Percentiles rank a stretch among this genome's conserved stretches.
phyloP scores from a whole-genome alignment of 2,888 invertebrate species.

The Drosophila yooni region DNA sequence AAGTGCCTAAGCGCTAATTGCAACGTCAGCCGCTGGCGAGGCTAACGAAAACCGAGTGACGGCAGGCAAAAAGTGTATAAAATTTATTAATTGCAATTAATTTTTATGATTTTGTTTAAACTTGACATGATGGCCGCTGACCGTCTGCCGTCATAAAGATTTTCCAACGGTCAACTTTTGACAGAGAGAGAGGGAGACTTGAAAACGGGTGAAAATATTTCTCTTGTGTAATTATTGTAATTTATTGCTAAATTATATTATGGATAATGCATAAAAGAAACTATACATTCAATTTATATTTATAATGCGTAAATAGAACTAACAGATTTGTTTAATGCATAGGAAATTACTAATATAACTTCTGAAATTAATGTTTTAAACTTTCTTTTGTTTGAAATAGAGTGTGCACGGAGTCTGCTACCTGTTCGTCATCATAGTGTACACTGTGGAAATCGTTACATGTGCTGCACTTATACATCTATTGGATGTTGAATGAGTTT shows the following conservation, averaged over 20 bases:
- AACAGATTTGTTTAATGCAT: neutral
- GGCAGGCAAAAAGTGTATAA: slow-evolving; percentile 16
- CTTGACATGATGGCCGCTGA: slow-evolving; percentile 11
- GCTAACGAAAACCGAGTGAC: slow-evolving; percentile 16
- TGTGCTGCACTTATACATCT: slow-evolving; percentile 4
- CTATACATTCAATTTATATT: neutral
- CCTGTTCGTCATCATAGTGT: neutral
- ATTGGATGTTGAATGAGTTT: slow-evolving; percentile 17
- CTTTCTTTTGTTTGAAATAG: neutral
- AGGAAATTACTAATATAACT: neutral
- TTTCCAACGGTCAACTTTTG: slow-evolving; percentile 5
- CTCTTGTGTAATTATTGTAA: neutral
- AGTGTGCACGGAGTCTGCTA: neutral
- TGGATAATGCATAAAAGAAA: neutral
- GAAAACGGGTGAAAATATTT: slow-evolving; percentile 5
- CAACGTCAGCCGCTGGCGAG: slow-evolving; percentile 39
- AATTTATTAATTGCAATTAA: slow-evolving; percentile 69
- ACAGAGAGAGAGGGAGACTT: neutral
- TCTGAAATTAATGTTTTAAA: neutral
- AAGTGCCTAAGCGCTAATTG: slow-evolving; percentile 31
- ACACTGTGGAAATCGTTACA: neutral
- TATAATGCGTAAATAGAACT: neutral
- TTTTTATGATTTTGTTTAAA: slow-evolving; percentile 64
- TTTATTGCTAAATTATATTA: neutral
- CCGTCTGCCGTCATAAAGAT: slow-evolving; percentile 1